A percentile compares a stretch with the other conserved stretches of the same genome.
These are phyloP conservation scores for Thymelicus lineola DNA, from an alignment of 2,888 invertebrate species.

Conservation along the genomic window DNA sequence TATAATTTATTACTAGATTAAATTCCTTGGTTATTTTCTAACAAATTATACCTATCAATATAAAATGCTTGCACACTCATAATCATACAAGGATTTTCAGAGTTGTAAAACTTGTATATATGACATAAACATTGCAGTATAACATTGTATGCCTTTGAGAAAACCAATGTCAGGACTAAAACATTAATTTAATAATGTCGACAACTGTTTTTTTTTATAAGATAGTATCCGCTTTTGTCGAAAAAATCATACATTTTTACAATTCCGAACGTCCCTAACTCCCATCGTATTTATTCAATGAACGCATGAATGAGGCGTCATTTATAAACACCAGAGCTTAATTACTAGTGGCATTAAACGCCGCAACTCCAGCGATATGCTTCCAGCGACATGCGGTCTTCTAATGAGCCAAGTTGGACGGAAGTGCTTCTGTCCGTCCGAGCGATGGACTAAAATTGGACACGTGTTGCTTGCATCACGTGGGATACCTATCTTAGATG, in stretches of 20 bases:
- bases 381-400: background rate
- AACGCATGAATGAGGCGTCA: background rate
- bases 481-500: background rate
- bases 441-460: conserved; percentile 4
- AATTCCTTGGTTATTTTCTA: background rate
- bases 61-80: too few species aligned
- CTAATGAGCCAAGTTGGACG: conserved; percentile 19
- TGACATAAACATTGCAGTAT: too few species aligned
- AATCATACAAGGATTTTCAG: too few species aligned
- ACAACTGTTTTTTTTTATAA: too few species aligned
- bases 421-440: background rate
- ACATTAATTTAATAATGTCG: too few species aligned
- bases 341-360: background rate
- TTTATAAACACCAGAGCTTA: conserved; percentile 5
- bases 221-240: too few species aligned
- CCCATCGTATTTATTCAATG: background rate
- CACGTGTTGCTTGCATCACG: conserved; percentile 2
- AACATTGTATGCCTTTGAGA: too few species aligned
- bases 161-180: too few species aligned
- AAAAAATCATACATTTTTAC: too few species aligned
- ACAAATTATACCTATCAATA: too few species aligned
- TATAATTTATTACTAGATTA: background rate
- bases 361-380: background rate
- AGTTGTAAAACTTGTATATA: too few species aligned
- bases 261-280: too few species aligned